Conservation (phyloP, 2,888 invertebrate species). For the Luperina testacea region DNA sequence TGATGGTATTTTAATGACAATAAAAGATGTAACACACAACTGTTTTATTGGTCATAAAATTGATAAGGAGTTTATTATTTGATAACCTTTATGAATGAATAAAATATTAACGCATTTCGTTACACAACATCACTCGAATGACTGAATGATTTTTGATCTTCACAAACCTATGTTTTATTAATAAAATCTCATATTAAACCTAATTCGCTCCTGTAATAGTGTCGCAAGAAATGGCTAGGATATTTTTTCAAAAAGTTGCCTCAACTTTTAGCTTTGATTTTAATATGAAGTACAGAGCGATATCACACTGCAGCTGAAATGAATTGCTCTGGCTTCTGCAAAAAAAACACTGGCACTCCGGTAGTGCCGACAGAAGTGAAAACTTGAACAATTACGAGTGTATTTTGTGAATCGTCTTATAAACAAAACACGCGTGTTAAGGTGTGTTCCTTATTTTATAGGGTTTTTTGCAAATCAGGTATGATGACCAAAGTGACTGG, state of each 20-base stretch:
- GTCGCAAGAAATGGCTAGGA: conserved; percentile 9
- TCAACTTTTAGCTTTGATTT: not conserved
- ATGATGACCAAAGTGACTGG: too few relatives aligned
- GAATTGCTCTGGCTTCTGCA: not conserved
- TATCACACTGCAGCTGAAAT: not conserved
- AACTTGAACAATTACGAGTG: too few relatives aligned
- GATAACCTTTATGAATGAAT: conserved; percentile 3
- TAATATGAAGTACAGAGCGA: not conserved
- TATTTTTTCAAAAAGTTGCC: not conserved
- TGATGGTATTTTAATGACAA: conserved; percentile 23
- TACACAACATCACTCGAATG: not conserved
- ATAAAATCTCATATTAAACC: not conserved
- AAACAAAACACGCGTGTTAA: too few relatives aligned
- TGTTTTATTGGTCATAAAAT: conserved; percentile 34
- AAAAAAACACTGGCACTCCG: too few relatives aligned
- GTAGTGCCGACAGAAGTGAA: too few relatives aligned
- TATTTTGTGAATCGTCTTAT: too few relatives aligned
- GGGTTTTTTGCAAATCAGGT: too few relatives aligned
- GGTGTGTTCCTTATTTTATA: too few relatives aligned
- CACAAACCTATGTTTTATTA: not conserved
- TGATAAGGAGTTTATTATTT: conserved; percentile 11
- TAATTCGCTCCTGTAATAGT: conserved; percentile 29
- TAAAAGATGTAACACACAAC: conserved; percentile 23
- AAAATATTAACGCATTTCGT: not conserved
- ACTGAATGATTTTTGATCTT: not conserved